These are phyloP conservation scores for Venusia cambrica DNA, from an alignment of 2,888 invertebrate species.

Conservation along the genomic window DNA sequence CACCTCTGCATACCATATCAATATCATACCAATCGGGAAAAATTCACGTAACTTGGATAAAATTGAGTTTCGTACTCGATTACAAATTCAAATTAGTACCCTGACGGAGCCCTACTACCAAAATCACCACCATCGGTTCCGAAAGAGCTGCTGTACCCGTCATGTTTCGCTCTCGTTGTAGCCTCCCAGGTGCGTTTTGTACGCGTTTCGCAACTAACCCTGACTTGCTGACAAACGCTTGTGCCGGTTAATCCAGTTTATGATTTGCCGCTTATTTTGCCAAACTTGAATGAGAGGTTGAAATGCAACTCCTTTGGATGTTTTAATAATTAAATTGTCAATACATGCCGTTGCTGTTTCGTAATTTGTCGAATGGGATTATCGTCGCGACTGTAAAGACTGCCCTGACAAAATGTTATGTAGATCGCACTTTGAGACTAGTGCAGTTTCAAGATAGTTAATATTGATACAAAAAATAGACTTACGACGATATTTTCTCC, in stretches of 20 bases:
- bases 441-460: too few relatives aligned
- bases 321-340: conserved; percentile 14
- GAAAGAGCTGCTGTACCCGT: conserved; percentile 31
- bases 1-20: too few relatives aligned
- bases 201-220: conserved; percentile 34
- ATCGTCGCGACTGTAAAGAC: not conserved
- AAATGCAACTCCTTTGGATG: conserved; percentile 13
- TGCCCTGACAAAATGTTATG: conserved; percentile 2
- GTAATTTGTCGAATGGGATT: conserved; percentile 5
- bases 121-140: too few relatives aligned
- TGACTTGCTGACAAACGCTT: conserved; percentile 28
- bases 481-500: too few relatives aligned
- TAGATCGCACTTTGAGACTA: conserved; percentile 1
- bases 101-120: too few relatives aligned
- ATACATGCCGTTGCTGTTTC: conserved; percentile 6
- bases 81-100: too few relatives aligned
- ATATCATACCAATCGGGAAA: too few relatives aligned
- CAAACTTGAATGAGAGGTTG: conserved; percentile 12
- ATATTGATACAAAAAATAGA: too few relatives aligned
- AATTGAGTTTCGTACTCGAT: too few relatives aligned
- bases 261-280: conserved; percentile 33
- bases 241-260: conserved; percentile 30
- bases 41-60: too few relatives aligned
- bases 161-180: too few relatives aligned
- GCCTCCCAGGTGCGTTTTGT: too few relatives aligned